Conservation (phyloP, 2,888 invertebrate species). For the Platypus cylindrus region DNA sequence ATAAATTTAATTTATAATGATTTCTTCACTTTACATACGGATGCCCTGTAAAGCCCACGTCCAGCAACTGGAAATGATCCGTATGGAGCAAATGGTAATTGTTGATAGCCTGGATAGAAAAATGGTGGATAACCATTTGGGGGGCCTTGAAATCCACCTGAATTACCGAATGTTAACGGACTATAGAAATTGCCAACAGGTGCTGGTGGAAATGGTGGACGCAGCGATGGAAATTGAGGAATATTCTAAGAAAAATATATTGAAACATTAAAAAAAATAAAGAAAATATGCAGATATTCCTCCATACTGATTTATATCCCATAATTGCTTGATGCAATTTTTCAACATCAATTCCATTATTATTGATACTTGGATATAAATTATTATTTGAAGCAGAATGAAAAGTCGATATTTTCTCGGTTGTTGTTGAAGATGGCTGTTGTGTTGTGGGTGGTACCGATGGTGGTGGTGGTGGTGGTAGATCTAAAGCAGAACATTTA, state of each 20-base stretch:
- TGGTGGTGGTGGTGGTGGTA: constrained; percentile 22
- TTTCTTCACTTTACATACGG: too few relatives aligned
- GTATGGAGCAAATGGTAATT: constrained; percentile 26
- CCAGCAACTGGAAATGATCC: constrained; percentile 33
- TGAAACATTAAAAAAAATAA: constrained; percentile 4
- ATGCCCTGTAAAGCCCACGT: constrained; percentile 26
- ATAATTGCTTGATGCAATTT: constrained; percentile 45
- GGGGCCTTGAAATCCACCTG: constrained; percentile 10
- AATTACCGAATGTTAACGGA: constrained; percentile 22
- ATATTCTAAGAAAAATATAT: constrained; percentile 24
- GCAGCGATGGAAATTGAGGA: constrained; percentile 36
- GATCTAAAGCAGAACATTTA: constrained; percentile 47
- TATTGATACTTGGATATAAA: constrained; percentile 15
- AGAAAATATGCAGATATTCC: constrained; percentile 11
- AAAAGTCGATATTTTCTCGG: constrained; percentile 14
- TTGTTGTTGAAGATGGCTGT: constrained; percentile 6
- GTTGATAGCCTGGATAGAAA: constrained; percentile 40
- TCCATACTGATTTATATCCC: constrained; percentile 42
- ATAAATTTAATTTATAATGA: too few relatives aligned
- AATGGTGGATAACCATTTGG: constrained; percentile 16
- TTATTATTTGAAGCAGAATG: constrained; percentile 13
- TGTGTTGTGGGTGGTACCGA: constrained; percentile 14
- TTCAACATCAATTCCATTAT: constrained; percentile 31
- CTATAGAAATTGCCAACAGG: constrained; percentile 24
- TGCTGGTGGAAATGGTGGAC: constrained; percentile 28